Percentiles rank a stretch among this genome's conserved stretches.
Conservation (phyloP, 2,797 vertebrate species). For the Oreortyx pictus region DNA sequence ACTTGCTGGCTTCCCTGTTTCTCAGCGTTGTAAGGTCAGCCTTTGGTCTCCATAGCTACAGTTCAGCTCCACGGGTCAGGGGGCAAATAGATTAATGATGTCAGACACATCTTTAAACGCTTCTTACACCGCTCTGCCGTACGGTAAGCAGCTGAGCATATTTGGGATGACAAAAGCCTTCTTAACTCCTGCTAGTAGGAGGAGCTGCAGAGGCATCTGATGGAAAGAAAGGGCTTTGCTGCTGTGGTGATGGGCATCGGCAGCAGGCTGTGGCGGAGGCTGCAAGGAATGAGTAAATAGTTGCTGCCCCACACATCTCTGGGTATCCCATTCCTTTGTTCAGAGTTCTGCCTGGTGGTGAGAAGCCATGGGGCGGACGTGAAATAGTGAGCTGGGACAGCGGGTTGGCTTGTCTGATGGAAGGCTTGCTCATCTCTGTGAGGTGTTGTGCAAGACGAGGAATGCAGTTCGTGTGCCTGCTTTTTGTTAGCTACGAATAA, state of each 20-base stretch:
- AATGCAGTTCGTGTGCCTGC: not conserved
- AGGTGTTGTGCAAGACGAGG: not conserved
- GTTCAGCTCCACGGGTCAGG: conserved; percentile 77
- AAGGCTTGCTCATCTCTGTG: not conserved
- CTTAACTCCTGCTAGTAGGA: conserved; percentile 74
- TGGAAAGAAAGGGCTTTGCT: conserved; percentile 69
- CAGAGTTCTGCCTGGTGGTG: conserved; percentile 37
- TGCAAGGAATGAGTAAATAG: conserved; percentile 35
- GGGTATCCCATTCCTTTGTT: conserved; percentile 24
- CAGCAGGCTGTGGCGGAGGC: not conserved
- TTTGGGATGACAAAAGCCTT: conserved; percentile 79
- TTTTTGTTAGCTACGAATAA: conserved; percentile 4
- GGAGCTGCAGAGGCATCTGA: conserved; percentile 59
- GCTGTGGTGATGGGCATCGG: not conserved
- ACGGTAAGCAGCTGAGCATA: conserved; percentile 80
- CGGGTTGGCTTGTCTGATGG: not conserved
- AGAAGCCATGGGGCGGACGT: conserved; percentile 14
- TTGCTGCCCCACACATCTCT: not conserved
- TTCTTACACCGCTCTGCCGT: conserved; percentile 77
- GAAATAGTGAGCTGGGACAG: conserved; percentile 8
- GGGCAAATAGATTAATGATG: conserved; percentile 85
- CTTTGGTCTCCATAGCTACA: conserved; percentile 83
- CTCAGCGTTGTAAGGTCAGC: conserved; percentile 80
- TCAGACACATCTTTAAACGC: conserved; percentile 81
- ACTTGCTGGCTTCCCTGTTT: conserved; percentile 79